These are phyloP conservation scores for Psilopsiagon aymara DNA, from an alignment of 2,113 vertebrate species.

Conservation along the genomic window DNA sequence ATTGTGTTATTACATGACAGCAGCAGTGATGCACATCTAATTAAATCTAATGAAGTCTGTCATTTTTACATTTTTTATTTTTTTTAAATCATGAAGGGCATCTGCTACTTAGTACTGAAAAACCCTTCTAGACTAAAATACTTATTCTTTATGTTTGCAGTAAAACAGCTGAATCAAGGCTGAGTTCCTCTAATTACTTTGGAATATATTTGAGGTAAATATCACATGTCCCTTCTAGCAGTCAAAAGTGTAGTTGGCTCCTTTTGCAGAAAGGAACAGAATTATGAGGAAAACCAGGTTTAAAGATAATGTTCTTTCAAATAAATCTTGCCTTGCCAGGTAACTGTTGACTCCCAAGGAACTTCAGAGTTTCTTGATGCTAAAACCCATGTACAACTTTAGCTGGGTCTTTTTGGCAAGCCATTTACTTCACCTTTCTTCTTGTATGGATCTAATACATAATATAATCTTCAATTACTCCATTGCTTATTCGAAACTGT, in stretches of 20 bases:
- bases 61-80: neutral
- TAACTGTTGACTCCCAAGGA: neutral
- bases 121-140: neutral
- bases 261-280: neutral
- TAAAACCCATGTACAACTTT: neutral
- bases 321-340: neutral
- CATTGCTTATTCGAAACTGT: neutral
- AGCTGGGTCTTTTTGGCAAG: neutral
- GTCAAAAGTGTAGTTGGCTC: neutral
- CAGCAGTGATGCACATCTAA: slow-evolving; percentile 4
- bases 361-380: neutral
- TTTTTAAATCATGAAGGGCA: neutral
- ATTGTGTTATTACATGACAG: neutral
- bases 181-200: neutral
- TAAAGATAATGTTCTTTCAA: neutral
- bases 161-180: neutral
- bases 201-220: neutral
- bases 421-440: neutral
- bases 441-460: neutral
- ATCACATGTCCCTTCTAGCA: neutral
- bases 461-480: neutral
- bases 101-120: neutral
- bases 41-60: slow-evolving; percentile 22
- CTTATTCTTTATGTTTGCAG: neutral
- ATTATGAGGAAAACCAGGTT: neutral